Base-by-base conservation (phyloP, 2,113 vertebrate species). In the Etheostoma spectabile region DNA sequence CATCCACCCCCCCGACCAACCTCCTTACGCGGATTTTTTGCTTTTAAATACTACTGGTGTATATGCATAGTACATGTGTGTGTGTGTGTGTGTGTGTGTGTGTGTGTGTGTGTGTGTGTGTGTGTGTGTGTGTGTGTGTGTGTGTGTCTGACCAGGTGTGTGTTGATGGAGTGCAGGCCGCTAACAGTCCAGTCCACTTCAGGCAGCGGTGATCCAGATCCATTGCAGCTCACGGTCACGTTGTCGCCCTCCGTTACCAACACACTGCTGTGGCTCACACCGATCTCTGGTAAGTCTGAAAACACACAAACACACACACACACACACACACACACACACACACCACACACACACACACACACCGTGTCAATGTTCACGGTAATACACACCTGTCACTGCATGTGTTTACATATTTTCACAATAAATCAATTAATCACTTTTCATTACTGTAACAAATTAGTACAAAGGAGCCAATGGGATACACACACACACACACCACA, bases 171-270 rank as follows among this genome's bases (percentile, higher is more conserved):
- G 90, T 97, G 97, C 27, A 99, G 96, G 6, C 96, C 96, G 0
- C 94, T 93, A 77, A 99, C 97, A 0, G 95, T 97, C 98, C 98
- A 99, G 94, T 99, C 98, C 35, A 99, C 98, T 0, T 99, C 98
- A 0, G 98, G 98, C 90, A 99, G 88, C 0, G 98, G 98, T 0
- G 96, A 95, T 8, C 97, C 97, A 0, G 98, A 97, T 79, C 98
- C 98, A 0, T 99, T 99, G 89, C 98, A 99, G 85, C 96, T 98
- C 86, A 99, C 95, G 5, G 97, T 98, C 0, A 97, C 96, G 0
- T 97, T 99, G 90, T 97, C 97, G 0, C 98, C 98, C 87, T 99
- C 97, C 61, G 96, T 92, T 63, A 99, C 97, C 0, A 97, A 95
- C 92, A 99, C 93, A 86, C 97, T 99, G 87, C 96, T 96, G 0